Conservation (phyloP, 2,888 invertebrate species). For the Hirtodrosophila duncani region DNA sequence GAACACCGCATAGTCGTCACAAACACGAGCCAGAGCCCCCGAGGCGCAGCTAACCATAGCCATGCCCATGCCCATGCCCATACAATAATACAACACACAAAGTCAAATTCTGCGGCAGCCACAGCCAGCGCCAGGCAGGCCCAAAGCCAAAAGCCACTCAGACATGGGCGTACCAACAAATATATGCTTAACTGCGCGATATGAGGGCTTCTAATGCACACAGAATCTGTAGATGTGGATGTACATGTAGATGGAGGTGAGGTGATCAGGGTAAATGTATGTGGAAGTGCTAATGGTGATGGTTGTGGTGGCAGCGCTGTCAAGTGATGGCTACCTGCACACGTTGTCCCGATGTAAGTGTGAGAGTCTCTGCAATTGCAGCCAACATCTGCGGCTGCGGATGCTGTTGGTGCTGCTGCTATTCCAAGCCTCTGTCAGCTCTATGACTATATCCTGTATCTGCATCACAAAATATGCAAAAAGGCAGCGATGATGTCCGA, state of each 20-base stretch:
- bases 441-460: no score
- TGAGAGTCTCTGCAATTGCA: constrained; percentile 8
- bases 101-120: constrained; percentile 65
- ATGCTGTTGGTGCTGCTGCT: constrained; percentile 15
- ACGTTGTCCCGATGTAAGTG: constrained; percentile 9
- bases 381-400: constrained; percentile 10
- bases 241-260: constrained; percentile 36
- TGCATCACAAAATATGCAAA: constrained; percentile 4
- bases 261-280: no score
- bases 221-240: constrained; percentile 36
- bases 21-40: neutral
- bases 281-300: constrained; percentile 35
- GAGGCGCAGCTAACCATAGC: constrained; percentile 1
- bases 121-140: no score
- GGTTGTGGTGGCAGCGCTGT: neutral
- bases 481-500: neutral
- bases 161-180: constrained; percentile 28
- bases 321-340: neutral
- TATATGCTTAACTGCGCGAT: constrained; percentile 15
- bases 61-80: constrained; percentile 15
- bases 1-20: constrained; percentile 35
- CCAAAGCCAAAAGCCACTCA: constrained; percentile 65
- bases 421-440: no score
- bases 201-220: constrained; percentile 40
- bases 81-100: constrained; percentile 42